Evolutionary conservation across 2,113 vertebrate species (phyloP).

Genomic region (Tringa solitaria): DNA sequence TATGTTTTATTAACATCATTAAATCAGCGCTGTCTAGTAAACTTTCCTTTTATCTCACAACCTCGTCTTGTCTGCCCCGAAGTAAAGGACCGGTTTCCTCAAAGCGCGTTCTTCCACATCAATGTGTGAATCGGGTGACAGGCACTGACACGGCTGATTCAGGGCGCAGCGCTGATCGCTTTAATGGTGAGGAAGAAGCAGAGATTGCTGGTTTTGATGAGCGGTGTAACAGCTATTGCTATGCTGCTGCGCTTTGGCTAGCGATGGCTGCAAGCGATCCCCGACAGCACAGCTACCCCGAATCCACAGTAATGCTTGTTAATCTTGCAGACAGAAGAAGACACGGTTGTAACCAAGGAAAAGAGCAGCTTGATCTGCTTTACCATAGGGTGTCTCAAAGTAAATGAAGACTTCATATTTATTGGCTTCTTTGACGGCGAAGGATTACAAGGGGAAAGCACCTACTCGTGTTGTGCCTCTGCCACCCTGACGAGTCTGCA

Average conservation of each 20-base stretch:
- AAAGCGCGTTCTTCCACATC: neutral
- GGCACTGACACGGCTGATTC: neutral
- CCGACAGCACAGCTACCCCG: neutral
- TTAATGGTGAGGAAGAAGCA: neutral
- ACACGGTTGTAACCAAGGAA: neutral
- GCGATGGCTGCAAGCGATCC: neutral
- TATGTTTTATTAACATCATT: conserved; percentile 38
- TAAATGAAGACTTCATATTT: neutral
- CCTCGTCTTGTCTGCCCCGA: neutral
- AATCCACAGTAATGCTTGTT: neutral
- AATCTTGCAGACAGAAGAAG: neutral
- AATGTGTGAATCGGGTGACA: neutral
- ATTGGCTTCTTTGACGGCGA: neutral
- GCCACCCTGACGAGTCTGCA: neutral
- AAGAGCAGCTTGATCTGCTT: neutral
- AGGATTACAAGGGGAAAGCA: neutral
- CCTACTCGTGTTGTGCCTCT: neutral
- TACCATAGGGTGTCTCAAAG: neutral
- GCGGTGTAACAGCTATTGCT: neutral
- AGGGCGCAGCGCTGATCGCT: neutral
- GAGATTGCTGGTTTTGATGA: neutral
- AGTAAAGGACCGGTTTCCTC: neutral
- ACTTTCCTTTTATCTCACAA: conserved; percentile 26
- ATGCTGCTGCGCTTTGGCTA: neutral
- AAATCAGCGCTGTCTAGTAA: conserved; percentile 21